phyloP scores from a whole-genome alignment of 2,797 vertebrate genomes.

The Schizopygopsis pylzovi region DNA sequence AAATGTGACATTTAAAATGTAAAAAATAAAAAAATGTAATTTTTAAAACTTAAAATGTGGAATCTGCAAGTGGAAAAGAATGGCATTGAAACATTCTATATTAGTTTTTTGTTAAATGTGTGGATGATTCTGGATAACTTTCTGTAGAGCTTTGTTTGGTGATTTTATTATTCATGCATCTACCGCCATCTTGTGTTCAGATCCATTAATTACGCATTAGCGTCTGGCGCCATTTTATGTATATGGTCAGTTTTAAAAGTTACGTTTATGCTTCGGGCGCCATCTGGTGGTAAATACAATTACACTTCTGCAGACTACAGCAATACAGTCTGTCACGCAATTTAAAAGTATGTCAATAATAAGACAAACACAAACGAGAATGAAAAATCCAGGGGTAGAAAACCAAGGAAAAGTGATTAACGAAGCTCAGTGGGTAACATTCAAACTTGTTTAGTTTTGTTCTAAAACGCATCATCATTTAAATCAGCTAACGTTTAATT shows the following conservation, averaged over 20 bases:
- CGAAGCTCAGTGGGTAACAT: not conserved
- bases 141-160: not conserved
- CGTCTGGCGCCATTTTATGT: not conserved
- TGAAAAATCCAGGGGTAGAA: not conserved
- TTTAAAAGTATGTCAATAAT: not conserved
- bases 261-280: not conserved
- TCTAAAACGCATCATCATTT: not conserved
- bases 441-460: not conserved
- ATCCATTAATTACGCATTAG: not conserved
- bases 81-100: not conserved
- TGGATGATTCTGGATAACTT: not conserved
- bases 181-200: constrained; percentile 4
- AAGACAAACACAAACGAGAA: too few relatives aligned
- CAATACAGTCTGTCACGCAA: not conserved
- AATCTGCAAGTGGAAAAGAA: not conserved
- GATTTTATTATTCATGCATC: not conserved
- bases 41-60: not conserved
- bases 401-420: not conserved
- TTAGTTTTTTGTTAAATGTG: not conserved
- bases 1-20: too few relatives aligned
- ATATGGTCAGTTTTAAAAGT: too few relatives aligned
- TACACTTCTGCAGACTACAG: not conserved
- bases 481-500: not conserved
- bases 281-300: constrained; percentile 4
- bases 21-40: too few relatives aligned